Base-by-base conservation (phyloP, 1,140 invertebrate species). In the Phymastichus coffea region DNA sequence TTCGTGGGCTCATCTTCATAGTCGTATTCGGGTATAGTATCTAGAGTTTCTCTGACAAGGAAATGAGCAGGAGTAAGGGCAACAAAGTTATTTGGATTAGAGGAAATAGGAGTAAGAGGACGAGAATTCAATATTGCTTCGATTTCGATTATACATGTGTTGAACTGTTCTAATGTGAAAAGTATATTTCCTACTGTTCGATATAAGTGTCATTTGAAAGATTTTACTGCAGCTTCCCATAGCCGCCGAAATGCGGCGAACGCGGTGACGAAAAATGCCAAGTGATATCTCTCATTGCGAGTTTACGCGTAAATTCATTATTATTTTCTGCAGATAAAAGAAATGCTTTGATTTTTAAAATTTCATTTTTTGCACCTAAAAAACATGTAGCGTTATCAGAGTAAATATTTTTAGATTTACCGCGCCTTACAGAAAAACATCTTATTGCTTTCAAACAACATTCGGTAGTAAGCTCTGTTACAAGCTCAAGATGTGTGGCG, bases 401-500 rank as follows among this genome's bases (percentile, higher is more conserved):
- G 17, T 38, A 40, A 15, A 53, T 41, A 28, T 10, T 53, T 15
- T 19, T 15, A 1, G 41, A 17, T 33, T 55, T 55, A 20, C 28
- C 40, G 2, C 41, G 23, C 4, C 43, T 20, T 17, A 30, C 12
- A 12, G 15, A 10, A 15, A 56, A 46, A 9, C 53, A 23, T 3
- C 23, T 35, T n/a, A 51, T 20, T 8, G 48, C 28, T n/a, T 20
- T 47, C 6, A 51, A 14, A 25, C 23, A 51, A 1, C 63, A 55
- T 15, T 67, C 66, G 0, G 61, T 64, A 10, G 64, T 65, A 9
- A 71, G 57, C 22, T 61, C 47, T 4, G 25, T 15, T 0, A 63
- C 68, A 2, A 71, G 9, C 51, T 73, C 68, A 2, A 73, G 19
- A 30, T 71, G 66, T n/a, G n/a, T n/a, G 3, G 68, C 55, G 2